Base-by-base conservation (phyloP, 2,888 invertebrate species). In the Hydropsyche betteni region DNA sequence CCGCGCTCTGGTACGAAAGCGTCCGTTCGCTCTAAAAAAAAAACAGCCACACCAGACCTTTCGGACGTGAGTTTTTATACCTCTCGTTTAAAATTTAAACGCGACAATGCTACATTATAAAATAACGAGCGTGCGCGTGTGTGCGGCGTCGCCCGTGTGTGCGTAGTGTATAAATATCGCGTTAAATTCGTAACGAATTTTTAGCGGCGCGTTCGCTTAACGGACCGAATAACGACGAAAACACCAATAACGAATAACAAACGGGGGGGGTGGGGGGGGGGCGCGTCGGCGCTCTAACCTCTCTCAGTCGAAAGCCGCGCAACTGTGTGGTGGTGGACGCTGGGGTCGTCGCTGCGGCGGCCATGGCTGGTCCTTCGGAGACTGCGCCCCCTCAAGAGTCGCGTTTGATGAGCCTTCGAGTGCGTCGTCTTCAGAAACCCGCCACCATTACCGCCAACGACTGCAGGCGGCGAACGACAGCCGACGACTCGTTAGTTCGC, bases 131-230 rank as follows among this genome's bases (percentile, higher is more conserved):
- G 58, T 3, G 8, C 24, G 61, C 34, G 14, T 55, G 12, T 55
- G 61, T 61, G 5, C 10, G 61, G 10, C n/a, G 36, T 7, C 36
- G 64, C 34, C 36, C 5, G 4, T 36, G 36, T 64, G 34, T 36
- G 64, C 36, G 64, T 12, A 36, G 5, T 64, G 36, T 33, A 64
- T 64, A 61, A 16, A 61, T 61, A 64, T 36, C 10, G 10, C 8
- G 34, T 64, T 64, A 64, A 34, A 64, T 64, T 64, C n/a, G 34
- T 10, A 36, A 34, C 10, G 36, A 36, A 64, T 36, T 64, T 36
- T n/a, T 3, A 16, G 58, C 44, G 44, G 6, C 10, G 7, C 44
- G 44, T 6, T 4, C 44, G 44, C 24, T 24, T 24, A 24, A 24
- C 24, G 24, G 24, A 24, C 24, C 1, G 24, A 24, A 24, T 24